Evolutionary conservation across 92 coral and sea anemone genomes (phyloP).

Genomic region (Epizoanthus ramosus): DNA sequence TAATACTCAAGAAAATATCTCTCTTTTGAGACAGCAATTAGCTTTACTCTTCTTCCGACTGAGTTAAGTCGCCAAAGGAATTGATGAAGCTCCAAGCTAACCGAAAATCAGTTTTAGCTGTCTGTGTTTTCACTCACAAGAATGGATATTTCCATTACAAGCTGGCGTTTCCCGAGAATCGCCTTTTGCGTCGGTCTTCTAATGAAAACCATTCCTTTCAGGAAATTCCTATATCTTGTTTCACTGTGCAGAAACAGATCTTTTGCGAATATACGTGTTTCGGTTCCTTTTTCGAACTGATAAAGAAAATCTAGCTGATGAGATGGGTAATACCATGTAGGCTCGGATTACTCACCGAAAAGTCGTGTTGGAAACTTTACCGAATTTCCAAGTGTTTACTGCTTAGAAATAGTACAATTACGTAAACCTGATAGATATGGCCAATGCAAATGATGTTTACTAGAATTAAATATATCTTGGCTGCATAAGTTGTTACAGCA

Average conservation of each 20-base stretch:
- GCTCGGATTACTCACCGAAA: neutral
- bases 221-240: neutral
- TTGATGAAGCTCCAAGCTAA: neutral
- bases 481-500: too few species aligned
- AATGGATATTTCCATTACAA: constrained; percentile 7
- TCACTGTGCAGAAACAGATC: neutral
- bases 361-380: neutral
- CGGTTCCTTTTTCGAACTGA: neutral
- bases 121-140: neutral
- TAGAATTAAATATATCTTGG: neutral
- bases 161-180: neutral
- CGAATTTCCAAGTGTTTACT: neutral
- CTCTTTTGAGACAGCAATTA: neutral
- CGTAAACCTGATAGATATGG: too few species aligned
- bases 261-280: neutral
- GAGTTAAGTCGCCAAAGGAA: neutral
- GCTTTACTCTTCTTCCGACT: neutral
- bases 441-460: neutral
- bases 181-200: neutral
- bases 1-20: neutral
- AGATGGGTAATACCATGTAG: neutral
- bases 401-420: neutral
- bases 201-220: constrained; percentile 10
- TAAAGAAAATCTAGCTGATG: neutral
- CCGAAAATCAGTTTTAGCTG: neutral